phyloP scores from a whole-genome alignment of 1,140 invertebrate species.

The Lamellibrachia luymesi region DNA sequence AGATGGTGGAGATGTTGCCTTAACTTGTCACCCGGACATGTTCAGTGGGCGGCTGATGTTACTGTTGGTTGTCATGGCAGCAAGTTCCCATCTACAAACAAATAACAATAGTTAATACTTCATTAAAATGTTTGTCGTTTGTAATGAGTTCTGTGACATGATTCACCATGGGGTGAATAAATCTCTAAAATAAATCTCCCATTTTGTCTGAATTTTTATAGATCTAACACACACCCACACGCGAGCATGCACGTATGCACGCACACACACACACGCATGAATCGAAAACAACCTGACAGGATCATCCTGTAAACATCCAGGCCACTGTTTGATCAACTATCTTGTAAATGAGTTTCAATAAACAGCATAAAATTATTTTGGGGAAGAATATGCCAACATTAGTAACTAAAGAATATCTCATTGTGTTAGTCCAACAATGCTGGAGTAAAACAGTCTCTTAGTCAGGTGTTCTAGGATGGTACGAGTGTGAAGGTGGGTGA shows the following conservation, averaged over 20 bases:
- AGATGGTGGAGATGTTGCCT: neutral
- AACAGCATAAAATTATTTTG: neutral
- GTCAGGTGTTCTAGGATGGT: too few relatives aligned
- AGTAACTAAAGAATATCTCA: too few relatives aligned
- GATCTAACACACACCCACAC: too few relatives aligned
- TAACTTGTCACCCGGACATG: constrained; percentile 18
- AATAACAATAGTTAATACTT: constrained; percentile 15
- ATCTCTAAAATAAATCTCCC: neutral
- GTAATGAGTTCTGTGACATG: too few relatives aligned
- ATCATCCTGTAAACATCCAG: neutral
- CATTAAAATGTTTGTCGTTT: neutral
- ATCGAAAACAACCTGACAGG: neutral
- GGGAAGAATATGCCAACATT: neutral
- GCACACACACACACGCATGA: too few relatives aligned
- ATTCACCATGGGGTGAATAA: neutral
- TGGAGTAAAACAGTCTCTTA: too few relatives aligned
- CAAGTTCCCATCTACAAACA: constrained; percentile 57
- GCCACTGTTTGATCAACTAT: neutral
- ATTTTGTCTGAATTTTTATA: neutral
- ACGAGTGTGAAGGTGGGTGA: too few relatives aligned
- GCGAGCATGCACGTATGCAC: too few relatives aligned
- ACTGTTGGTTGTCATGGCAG: constrained; percentile 58
- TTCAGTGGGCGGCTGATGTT: constrained; percentile 42
- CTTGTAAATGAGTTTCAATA: neutral
- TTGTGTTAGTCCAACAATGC: too few relatives aligned